Percentiles rank a stretch among this genome's conserved stretches.
Conservation (phyloP, 2,888 invertebrate species). For the Morinoia aosen region DNA sequence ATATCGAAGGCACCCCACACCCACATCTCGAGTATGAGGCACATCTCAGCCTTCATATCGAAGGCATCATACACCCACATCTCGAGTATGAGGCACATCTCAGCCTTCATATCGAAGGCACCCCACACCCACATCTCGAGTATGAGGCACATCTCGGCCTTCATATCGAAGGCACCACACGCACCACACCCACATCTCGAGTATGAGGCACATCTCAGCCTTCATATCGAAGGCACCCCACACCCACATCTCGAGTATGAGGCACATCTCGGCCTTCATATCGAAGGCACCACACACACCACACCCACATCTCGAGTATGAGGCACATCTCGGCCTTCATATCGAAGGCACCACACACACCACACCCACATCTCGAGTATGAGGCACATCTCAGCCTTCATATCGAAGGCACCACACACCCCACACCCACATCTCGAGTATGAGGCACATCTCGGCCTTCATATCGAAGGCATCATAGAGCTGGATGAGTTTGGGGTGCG, state of each 20-base stretch:
- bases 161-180: no score
- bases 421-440: constrained; percentile 93
- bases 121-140: no score
- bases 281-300: no score
- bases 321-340: no score
- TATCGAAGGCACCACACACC: neutral
- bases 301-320: no score
- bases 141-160: no score
- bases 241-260: no score
- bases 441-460: constrained; percentile 94
- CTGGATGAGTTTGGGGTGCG: constrained; percentile 93
- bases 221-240: constrained; percentile 87
- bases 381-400: no score
- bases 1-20: constrained; percentile 84
- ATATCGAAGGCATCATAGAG: constrained; percentile 97
- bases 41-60: no score
- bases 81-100: constrained; percentile 97
- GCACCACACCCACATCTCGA: constrained; percentile 89
- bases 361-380: neutral
- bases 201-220: constrained; percentile 94
- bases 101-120: constrained; percentile 92
- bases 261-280: no score
- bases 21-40: no score
- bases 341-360: neutral
- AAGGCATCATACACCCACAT: constrained; percentile 81